Base-by-base conservation (phyloP, 2,113 vertebrate species). In the Oostethus manadensis region DNA sequence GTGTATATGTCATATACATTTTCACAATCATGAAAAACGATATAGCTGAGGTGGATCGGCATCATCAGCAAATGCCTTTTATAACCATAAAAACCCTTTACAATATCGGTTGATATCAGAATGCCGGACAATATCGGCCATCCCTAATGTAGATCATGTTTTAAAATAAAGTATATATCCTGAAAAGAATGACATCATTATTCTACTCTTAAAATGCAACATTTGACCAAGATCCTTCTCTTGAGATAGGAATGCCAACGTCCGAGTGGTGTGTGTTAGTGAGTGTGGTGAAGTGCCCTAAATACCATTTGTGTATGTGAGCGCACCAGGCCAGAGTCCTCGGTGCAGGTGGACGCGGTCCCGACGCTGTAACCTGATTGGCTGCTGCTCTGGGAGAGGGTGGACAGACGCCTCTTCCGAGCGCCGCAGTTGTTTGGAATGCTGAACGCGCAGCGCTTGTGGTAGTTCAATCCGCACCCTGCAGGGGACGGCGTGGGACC, bases 401-500 rank as follows among this genome's bases (percentile, higher is more conserved):
- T 94, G 20, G 94, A 96, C 42, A 95, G 87, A 2, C 93, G 91
- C 0, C 94, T 77, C 47, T 94, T 96, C 0, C 93, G 89, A 1
- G 92, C 93, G 1, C 93, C 92, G 0, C 94, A 96, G 85, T 96
- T 96, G 78, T 96, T 96, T 0, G 94, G 94, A 72, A 96, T 95
- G 80, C 88, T 94, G 86, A 95, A 96, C 26, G 94, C 94, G 1
- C 94, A 96, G 48, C 94, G 92, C 51, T 96, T 96, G 83, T 96
- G 94, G 82, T 95, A 96, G 84, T 96, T 96, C 38, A 96, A 84
- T 10, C 94, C 94, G 51, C 94, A 96, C 53, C 94, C 94, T 96
- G 80, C 44, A 80, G 85, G 63, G 81, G 70, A 77, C 58, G 61
- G 68, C 65, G 78, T 44, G 16, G 16, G 62, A 64, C 56, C 68